Conservation (phyloP, 2,113 vertebrate species). For the Bungarus multicinctus region DNA sequence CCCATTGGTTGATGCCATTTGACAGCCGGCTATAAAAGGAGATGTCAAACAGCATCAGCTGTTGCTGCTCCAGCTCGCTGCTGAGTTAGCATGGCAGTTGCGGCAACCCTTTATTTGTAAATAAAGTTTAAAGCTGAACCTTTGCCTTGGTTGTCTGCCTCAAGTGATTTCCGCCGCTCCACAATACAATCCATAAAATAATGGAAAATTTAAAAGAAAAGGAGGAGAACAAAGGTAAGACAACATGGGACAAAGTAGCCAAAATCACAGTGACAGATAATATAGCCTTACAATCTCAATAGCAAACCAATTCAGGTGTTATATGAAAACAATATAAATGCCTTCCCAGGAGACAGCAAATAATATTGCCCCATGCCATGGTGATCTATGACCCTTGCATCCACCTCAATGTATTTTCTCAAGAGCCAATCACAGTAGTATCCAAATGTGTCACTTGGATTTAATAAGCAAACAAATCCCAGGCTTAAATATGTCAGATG, state of each 20-base stretch:
- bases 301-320: background rate
- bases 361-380: background rate
- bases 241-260: background rate
- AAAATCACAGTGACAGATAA: background rate
- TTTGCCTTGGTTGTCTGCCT: no score
- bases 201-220: background rate
- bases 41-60: no score
- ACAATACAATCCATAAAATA: background rate
- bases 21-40: no score
- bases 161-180: no score
- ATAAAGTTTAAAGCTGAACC: no score
- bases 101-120: no score
- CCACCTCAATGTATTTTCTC: background rate
- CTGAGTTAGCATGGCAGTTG: no score
- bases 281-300: background rate
- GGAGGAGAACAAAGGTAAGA: background rate
- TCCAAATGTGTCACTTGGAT: background rate
- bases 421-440: background rate
- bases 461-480: background rate
- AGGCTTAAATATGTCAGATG: background rate
- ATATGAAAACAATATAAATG: background rate
- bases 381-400: background rate
- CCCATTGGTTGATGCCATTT: no score
- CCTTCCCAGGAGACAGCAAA: background rate
- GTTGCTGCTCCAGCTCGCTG: no score